Percentiles rank a stretch among this genome's conserved stretches.
phyloP scores from a whole-genome alignment of 2,113 vertebrate genomes.

The Oryzias celebensis region DNA sequence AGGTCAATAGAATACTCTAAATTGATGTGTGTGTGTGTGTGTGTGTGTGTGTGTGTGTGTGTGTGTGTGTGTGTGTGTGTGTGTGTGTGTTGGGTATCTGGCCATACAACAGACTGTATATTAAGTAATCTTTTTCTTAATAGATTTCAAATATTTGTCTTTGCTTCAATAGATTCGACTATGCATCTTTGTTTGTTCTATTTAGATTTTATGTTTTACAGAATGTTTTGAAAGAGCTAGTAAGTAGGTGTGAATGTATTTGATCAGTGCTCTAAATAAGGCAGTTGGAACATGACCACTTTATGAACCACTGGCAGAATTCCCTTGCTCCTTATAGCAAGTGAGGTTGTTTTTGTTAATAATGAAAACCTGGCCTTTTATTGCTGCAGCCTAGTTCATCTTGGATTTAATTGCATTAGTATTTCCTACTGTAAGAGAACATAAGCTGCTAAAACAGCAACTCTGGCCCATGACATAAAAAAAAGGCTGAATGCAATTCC shows the following conservation, averaged over 20 bases:
- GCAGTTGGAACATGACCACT: constrained; percentile 30
- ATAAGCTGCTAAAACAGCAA: constrained; percentile 63
- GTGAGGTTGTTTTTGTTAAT: constrained; percentile 48
- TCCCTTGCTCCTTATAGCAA: constrained; percentile 36
- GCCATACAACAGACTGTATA: no score
- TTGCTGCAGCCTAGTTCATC: constrained; percentile 35
- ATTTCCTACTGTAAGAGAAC: constrained; percentile 46
- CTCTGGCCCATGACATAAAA: constrained; percentile 62
- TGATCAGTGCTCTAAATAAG: constrained; percentile 12
- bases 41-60: no score
- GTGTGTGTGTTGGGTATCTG: no score
- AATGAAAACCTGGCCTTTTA: constrained; percentile 65
- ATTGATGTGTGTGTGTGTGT: no score
- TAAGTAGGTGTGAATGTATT: constrained; percentile 14
- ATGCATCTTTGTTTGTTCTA: no score
- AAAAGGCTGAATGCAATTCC: constrained; percentile 59
- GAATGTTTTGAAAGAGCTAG: neutral
- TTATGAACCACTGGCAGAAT: constrained; percentile 38
- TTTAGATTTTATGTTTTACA: neutral
- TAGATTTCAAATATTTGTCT: no score
- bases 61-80: no score
- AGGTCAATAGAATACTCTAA: no score
- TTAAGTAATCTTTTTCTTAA: no score
- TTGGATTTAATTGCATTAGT: constrained; percentile 71
- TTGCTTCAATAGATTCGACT: no score